Conservation (phyloP, 2,113 vertebrate genomes). For the Psephotus haematonotus region DNA sequence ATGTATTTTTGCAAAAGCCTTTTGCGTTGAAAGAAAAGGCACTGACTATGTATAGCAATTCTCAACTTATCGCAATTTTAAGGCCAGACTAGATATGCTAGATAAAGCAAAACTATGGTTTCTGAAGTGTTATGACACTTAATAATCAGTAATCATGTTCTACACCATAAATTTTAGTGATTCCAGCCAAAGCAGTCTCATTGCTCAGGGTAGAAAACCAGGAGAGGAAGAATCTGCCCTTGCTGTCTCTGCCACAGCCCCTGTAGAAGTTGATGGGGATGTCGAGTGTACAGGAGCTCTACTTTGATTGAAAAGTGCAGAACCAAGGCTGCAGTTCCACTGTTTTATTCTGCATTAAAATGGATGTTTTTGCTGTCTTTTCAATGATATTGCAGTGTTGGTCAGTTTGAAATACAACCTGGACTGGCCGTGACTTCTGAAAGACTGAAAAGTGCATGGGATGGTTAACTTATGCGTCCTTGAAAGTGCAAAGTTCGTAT, state of each 20-base stretch:
- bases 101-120: neutral
- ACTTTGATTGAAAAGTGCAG: neutral
- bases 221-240: neutral
- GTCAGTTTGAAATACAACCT: neutral
- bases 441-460: neutral
- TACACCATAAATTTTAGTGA: neutral
- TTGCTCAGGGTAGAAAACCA: neutral
- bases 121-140: neutral
- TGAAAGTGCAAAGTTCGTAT: neutral
- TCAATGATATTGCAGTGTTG: neutral
- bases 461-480: neutral
- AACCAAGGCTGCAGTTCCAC: neutral
- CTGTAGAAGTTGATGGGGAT: neutral
- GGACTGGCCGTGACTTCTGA: neutral
- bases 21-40: neutral
- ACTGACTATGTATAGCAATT: neutral
- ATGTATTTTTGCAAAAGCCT: neutral
- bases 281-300: neutral
- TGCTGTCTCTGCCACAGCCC: neutral
- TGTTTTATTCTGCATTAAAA: neutral
- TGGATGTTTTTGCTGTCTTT: neutral
- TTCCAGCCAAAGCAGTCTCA: neutral
- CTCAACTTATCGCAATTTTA: neutral
- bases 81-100: neutral
- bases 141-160: neutral